Evolutionary conservation across 2,797 vertebrate genomes (phyloP), one percentile per base, ranked within the genome.

Genomic region (Hippocampus kuda): DNA sequence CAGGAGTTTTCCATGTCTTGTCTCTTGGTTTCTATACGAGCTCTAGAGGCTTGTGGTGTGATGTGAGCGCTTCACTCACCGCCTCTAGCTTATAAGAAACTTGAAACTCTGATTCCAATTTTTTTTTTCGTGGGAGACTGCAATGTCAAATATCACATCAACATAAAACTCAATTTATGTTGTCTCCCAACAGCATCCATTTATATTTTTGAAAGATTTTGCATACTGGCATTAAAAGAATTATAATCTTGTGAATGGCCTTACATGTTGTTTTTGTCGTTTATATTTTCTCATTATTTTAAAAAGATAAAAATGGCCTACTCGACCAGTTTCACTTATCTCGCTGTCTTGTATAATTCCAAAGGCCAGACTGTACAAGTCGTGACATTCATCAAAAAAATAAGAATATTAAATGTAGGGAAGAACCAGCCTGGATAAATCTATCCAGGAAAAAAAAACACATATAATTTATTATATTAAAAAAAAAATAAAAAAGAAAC

Each of bases 1-100:
- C 65, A 66, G 57, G 57, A 42, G 54, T 75, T 72, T 71, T 76
- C 34, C 65, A 65, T 63, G 65, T 65, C 26, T 70, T 68, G 30
- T 5, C 1, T 38, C 42, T 66, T 63, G 62, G 60, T 71, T 68
- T 75, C 57, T 59, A 49, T 8, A 66, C 57, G 44, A 72, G n/a
- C 53, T 54, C 46, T 44, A 26, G 57, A 66, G 68, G 46, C 54
- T 8, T 22, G 16, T 24, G 26, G 27, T 54, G 27, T 67, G 18
- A 13, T 41, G 5, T 24, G 66, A 67, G 66, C 9, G 34, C 27
- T 59, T 59, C 10, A 66, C 24, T 34, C 48, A 34, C 18, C 46
- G 48, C 65, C 9, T n/a, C 49, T 22, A 13, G 18, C 16, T 34
- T 38, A 34, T 66, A 38, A 20, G 48, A 66, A 51, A 44, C 22